Evolutionary conservation across 2,888 invertebrate genomes (phyloP), one percentile per base, ranked within the genome.

Genomic region (Oscheius sp.): DNA sequence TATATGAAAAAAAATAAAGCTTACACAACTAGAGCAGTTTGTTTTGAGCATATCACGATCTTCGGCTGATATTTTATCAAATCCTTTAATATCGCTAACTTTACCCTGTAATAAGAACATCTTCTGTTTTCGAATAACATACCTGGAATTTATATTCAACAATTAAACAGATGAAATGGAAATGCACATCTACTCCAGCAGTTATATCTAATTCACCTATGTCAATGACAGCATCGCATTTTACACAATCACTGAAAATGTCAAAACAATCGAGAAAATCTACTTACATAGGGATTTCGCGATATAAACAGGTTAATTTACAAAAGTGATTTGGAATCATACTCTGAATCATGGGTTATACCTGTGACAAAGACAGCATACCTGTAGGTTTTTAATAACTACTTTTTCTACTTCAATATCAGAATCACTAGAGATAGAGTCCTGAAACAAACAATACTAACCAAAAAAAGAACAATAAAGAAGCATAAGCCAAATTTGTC

Each of bases 141-240:
- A 47, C 47, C 47, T 14, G 12, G 20, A 54, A 54, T 17, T 54
- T 54, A 36, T 54, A 36, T 12, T 54, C 54, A 22, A 33, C 32
- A 9, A 54, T 33, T 3, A 54, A 17, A 54, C 54, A 54, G 17
- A 54, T n/a, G 5, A 32, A 32, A 33, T 54, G 54, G 54, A 54
- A 54, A 24, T 9, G 20, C 17, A 17, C 2, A 20, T n/a, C 20
- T 3, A 24, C 0, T 4, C 33, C 33, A 30, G 28, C 50, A 26
- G n/a, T 28, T 2, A 54, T 54, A n/a, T 12, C 9, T 20, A 54
- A 32, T 6, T 17, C 6, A 9, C 17, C 17, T 1, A 4, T 22
- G 17, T 54, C 54, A 4, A 54, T 54, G 17, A 9, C 17, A 20
- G n/a, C 54, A n/a, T 32, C 36, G 33, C 54, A 54, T n/a, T 33